Base-by-base conservation (phyloP, 2,888 invertebrate genomes). In the Gastrophysa polygoni region DNA sequence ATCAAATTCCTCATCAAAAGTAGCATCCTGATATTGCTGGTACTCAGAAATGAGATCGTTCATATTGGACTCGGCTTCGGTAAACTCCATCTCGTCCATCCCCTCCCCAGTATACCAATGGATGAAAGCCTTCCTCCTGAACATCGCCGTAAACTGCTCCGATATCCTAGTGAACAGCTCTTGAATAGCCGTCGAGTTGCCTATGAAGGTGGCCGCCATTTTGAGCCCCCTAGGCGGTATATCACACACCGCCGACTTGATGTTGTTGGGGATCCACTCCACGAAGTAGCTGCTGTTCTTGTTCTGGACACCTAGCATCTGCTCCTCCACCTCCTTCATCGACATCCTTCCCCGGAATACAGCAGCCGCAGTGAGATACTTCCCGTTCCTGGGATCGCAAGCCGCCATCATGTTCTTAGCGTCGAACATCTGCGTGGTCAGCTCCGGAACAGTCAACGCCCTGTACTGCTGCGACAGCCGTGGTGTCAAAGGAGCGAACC, bases 121-220 rank as follows among this genome's bases (percentile, higher is more conserved):
- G 1, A 61, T 11, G 43, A 61, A 61, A 1, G 61, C 61, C 38
- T 38, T 61, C 18, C 61, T 14, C 43, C 56, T 56, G 17, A 44
- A 61, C 47, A 47, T 47, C 10, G 32, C 51, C 11, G 93, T 92
- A 81, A 94, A 94, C 83, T 95, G 95, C 77, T 95, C 95, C 0
- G 92, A 91, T 78, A 95, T 91, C 72, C 93, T 85, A 82, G 94
- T 94, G 85, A 95, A 95, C 75, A 95, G 82, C 82, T 95, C 95
- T 79, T 95, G 94, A 80, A 96, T 95, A 76, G 93, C 93, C 61
- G 95, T 95, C 6, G 92, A 91, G 84, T 95, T 95, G 67, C 95
- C 95, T 80, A 96, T 93, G 83, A 96, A 96, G 34, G 95, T 96
- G 66, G 95, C 93, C 0, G 95, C 91, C 95, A 96, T 96, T 82